Evolutionary conservation across 2,797 vertebrate genomes (phyloP).

Genomic region (Neosilurus mollespiculum): DNA sequence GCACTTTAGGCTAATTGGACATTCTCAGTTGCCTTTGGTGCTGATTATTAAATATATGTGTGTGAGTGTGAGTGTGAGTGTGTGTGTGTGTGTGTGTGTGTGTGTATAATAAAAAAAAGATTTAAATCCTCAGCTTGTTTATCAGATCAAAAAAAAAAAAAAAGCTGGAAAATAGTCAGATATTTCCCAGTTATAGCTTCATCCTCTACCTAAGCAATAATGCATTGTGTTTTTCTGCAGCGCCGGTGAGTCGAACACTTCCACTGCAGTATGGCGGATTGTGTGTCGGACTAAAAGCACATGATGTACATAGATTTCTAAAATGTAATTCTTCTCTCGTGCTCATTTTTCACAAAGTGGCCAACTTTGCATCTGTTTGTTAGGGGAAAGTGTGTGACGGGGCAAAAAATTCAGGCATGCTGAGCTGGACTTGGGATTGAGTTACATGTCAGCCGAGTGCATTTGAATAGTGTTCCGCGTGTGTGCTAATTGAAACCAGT

Average conservation of each 20-base stretch:
- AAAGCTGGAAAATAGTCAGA: not conserved
- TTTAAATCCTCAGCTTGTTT: not conserved
- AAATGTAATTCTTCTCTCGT: not conserved
- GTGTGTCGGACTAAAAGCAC: not conserved
- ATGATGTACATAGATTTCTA: not conserved
- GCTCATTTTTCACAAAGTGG: not conserved
- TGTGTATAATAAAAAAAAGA: too few species aligned
- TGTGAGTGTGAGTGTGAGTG: too few species aligned
- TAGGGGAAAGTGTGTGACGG: not conserved
- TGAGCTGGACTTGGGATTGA: conserved; percentile 16
- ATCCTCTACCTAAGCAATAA: not conserved
- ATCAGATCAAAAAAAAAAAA: not conserved
- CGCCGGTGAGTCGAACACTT: not conserved
- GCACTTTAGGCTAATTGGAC: too few species aligned
- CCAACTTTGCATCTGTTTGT: not conserved
- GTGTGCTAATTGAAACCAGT: conserved; percentile 11
- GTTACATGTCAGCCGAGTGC: conserved; percentile 10
- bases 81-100: too few species aligned
- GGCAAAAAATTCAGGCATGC: not conserved
- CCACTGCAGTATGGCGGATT: not conserved
- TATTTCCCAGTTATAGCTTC: not conserved
- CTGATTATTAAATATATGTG: too few species aligned
- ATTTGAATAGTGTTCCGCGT: conserved; percentile 5
- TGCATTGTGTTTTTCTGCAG: not conserved
- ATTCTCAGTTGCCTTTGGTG: too few species aligned